phyloP scores from a whole-genome alignment of 2,888 invertebrate genomes.

The Caenorhabditis macrosperma region DNA sequence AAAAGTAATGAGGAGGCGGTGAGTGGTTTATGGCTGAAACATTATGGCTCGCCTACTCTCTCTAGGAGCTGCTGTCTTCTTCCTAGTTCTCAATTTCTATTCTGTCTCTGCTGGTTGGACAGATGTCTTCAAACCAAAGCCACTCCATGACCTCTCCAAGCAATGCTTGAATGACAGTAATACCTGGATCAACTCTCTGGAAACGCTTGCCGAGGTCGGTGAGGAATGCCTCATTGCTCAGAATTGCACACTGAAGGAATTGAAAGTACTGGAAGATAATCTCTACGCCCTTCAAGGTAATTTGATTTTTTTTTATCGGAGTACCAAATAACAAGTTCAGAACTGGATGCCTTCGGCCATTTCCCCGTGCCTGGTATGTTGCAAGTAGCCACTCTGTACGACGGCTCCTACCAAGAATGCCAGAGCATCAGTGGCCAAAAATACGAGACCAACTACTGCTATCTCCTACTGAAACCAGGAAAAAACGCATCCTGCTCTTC shows the following conservation, averaged over 20 bases:
- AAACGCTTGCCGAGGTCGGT: slow-evolving; percentile 12
- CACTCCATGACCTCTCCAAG: slow-evolving; percentile 10
- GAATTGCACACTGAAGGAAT: slow-evolving; percentile 24
- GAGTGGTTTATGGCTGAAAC: neutral
- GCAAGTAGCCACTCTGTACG: slow-evolving; percentile 30
- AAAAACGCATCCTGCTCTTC: neutral
- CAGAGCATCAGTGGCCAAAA: slow-evolving; percentile 31
- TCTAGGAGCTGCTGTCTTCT: neutral
- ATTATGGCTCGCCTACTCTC: neutral
- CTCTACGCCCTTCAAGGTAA: slow-evolving; percentile 39
- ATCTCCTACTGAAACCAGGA: slow-evolving; percentile 30
- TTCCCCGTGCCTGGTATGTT: slow-evolving; percentile 49
- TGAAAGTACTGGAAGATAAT: slow-evolving; percentile 25
- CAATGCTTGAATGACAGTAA: slow-evolving; percentile 41
- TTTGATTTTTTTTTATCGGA: too few species aligned
- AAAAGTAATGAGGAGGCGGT: neutral
- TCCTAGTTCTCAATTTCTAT: too few species aligned
- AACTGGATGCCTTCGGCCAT: slow-evolving; percentile 59
- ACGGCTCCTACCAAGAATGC: slow-evolving; percentile 57
- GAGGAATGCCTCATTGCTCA: slow-evolving; percentile 14
- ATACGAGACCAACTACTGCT: slow-evolving; percentile 62
- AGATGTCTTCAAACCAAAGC: slow-evolving; percentile 32
- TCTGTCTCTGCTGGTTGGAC: slow-evolving; percentile 17
- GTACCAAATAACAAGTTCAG: too few species aligned
- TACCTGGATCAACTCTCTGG: slow-evolving; percentile 39